Evolutionary conservation across 2,797 vertebrate genomes (phyloP).

Genomic region (Micrastur ruficollis): DNA sequence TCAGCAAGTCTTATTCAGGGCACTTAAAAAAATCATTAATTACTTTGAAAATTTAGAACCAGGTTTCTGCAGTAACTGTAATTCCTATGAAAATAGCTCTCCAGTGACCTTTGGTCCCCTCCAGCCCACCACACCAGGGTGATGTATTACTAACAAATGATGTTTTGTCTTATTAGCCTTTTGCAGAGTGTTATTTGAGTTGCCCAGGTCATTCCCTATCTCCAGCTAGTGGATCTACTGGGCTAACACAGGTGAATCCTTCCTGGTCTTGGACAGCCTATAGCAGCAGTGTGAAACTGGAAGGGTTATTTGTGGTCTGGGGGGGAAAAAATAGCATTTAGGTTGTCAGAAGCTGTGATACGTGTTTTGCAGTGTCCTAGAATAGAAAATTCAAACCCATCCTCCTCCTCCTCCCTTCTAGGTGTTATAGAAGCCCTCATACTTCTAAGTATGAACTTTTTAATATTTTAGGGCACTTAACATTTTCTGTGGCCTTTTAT

Average conservation of each 20-base stretch:
- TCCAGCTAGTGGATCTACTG: not conserved
- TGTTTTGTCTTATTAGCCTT: not conserved
- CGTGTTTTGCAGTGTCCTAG: not conserved
- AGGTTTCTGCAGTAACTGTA: not conserved
- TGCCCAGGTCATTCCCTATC: not conserved
- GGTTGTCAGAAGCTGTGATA: not conserved
- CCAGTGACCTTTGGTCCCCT: not conserved
- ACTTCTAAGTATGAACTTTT: not conserved
- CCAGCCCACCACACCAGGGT: not conserved
- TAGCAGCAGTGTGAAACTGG: not conserved
- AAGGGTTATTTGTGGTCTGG: not conserved
- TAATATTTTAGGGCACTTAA: not conserved
- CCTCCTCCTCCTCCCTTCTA: not conserved
- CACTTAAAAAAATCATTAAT: not conserved
- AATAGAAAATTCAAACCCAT: not conserved
- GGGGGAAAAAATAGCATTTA: accelerated
- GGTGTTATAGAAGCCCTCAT: not conserved
- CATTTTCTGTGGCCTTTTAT: not conserved
- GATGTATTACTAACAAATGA: accelerated
- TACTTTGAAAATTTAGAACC: not conserved
- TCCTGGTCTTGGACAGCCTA: not conserved
- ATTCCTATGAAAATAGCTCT: not conserved
- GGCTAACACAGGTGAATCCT: not conserved
- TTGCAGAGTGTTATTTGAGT: not conserved
- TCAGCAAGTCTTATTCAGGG: not conserved